Evolutionary conservation across 2,797 vertebrate species (phyloP).

Genomic region (Sebastolobus alascanus): DNA sequence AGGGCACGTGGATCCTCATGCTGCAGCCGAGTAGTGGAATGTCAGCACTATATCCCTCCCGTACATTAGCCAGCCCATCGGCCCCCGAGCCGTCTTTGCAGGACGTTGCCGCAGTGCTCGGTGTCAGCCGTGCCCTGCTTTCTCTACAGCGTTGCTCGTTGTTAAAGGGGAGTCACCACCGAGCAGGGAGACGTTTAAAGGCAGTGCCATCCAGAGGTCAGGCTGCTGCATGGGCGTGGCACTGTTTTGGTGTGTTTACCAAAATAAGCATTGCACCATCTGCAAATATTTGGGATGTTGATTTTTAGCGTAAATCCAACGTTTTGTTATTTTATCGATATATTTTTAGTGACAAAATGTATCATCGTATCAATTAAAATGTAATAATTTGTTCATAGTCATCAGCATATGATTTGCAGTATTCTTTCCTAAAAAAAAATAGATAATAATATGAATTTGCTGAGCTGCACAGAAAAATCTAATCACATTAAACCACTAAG

Average conservation of each 20-base stretch:
- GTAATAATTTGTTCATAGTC: background rate
- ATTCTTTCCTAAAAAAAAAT: conserved; percentile 7
- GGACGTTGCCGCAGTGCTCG: conserved; percentile 69
- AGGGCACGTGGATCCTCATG: conserved; percentile 85
- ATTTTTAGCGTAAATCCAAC: background rate
- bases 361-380: background rate
- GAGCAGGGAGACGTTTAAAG: conserved; percentile 41
- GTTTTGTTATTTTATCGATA: background rate
- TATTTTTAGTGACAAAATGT: background rate
- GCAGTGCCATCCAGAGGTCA: conserved; percentile 75
- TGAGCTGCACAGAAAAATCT: conserved; percentile 56
- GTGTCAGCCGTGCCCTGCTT: conserved; percentile 55
- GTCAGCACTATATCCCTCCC: conserved; percentile 73
- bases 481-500: conserved; percentile 46
- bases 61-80: conserved; percentile 52
- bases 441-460: conserved; percentile 38
- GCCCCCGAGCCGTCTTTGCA: conserved; percentile 47
- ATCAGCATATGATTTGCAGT: background rate
- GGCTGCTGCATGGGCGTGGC: conserved; percentile 80
- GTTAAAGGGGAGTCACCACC: conserved; percentile 32
- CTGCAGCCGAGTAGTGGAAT: conserved; percentile 81
- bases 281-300: conserved; percentile 6
- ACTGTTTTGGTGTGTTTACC: conserved; percentile 42
- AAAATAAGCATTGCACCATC: conserved; percentile 29
- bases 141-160: conserved; percentile 17